Base-by-base conservation (phyloP, 2,113 vertebrate genomes). In the Xyliphius kryptos region DNA sequence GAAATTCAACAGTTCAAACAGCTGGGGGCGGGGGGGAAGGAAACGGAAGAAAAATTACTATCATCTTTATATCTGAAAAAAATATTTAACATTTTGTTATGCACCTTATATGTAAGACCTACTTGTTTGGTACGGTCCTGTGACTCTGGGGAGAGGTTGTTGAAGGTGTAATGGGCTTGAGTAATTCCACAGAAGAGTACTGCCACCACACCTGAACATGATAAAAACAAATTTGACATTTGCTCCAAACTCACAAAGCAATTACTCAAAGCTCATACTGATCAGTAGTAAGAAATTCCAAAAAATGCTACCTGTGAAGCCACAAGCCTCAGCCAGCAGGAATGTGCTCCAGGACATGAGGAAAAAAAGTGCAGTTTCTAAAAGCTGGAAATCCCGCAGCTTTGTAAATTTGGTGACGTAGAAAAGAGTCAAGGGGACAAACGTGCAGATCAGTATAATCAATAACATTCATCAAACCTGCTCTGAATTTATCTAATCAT, bases 401-500 rank as follows among this genome's bases (percentile, higher is more conserved):
- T 97, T 98, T 44, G 96, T 99, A 79, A 99, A 99, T 70, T 99
- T 99, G 17, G 96, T 99, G 75, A 99, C 95, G 91, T 99, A 75
- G 46, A 41, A 54, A 61, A 5, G 5, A 72, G 80, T 61, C 52
- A 75, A 77, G 26, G 69, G 4, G n/a, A n/a, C n/a, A n/a, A n/a
- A n/a, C n/a, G n/a, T n/a, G n/a, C n/a, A n/a, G n/a, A n/a, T n/a
- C n/a, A n/a, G n/a, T n/a, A n/a, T n/a, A n/a, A n/a, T n/a, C n/a
- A n/a, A n/a, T n/a, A n/a, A n/a, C n/a, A n/a, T n/a, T n/a, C n/a
- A n/a, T n/a, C n/a, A n/a, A n/a, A n/a, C n/a, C n/a, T n/a, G n/a
- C n/a, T n/a, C n/a, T n/a, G n/a, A n/a, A n/a, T n/a, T n/a, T n/a
- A n/a, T n/a, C n/a, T n/a, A n/a, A n/a, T n/a, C n/a, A n/a, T n/a